These are phyloP conservation scores for Triplophysa tibetana DNA, from an alignment of 2,113 vertebrate genomes.

Conservation along the genomic window DNA sequence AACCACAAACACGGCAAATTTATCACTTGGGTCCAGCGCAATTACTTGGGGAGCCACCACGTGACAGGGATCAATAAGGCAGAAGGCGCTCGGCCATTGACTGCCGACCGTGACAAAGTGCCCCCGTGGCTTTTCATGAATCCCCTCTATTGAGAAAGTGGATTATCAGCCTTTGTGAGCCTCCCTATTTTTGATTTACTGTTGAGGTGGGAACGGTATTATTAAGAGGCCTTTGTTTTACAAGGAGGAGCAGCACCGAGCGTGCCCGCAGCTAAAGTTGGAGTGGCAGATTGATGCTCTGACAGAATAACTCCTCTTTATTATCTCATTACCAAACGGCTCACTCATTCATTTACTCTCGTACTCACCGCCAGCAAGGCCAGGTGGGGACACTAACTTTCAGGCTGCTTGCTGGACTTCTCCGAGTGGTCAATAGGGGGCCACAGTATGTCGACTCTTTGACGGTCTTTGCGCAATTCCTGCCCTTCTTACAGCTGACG, in stretches of 20 bases:
- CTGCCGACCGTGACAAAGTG: conserved; percentile 69
- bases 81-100: conserved; percentile 74
- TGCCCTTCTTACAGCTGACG: not conserved
- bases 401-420: conserved; percentile 6
- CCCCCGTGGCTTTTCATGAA: conserved; percentile 47
- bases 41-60: conserved; percentile 70
- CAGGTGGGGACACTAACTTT: conserved; percentile 34
- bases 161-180: conserved; percentile 68
- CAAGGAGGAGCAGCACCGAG: conserved; percentile 63
- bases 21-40: conserved; percentile 68
- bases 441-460: conserved; percentile 56
- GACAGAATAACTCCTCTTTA: conserved; percentile 58
- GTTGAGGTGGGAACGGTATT: conserved; percentile 63
- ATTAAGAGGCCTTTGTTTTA: conserved; percentile 73
- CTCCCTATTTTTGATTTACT: conserved; percentile 73
- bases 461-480: conserved; percentile 18
- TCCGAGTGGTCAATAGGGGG: conserved; percentile 67
- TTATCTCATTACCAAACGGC: conserved; percentile 60
- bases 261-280: conserved; percentile 52
- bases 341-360: conserved; percentile 54
- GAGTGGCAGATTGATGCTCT: conserved; percentile 48
- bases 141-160: conserved; percentile 61
- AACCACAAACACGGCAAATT: conserved; percentile 66
- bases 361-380: conserved; percentile 21
- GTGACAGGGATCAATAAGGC: conserved; percentile 72